Percentiles rank a stretch among this genome's conserved stretches.
phyloP scores from a whole-genome alignment of 2,113 vertebrate species.

The Tauraco erythrolophus region DNA sequence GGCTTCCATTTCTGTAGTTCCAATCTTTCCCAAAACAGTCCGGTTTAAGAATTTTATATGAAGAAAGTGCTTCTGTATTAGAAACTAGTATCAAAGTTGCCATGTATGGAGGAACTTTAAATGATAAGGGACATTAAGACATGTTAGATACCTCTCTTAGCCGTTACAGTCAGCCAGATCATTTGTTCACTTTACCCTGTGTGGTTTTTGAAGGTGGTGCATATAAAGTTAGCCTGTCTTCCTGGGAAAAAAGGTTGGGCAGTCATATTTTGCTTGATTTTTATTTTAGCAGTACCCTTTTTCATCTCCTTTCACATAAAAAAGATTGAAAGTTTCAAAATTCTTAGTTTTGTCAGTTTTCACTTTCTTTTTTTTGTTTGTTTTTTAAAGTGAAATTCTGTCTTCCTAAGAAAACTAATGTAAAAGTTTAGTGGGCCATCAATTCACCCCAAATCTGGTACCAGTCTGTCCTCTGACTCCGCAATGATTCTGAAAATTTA shows the following conservation, averaged over 20 bases:
- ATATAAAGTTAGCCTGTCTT: background rate
- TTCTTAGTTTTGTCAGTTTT: background rate
- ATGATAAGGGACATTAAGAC: background rate
- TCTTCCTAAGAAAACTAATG: background rate
- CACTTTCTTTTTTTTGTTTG: background rate
- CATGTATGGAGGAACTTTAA: background rate
- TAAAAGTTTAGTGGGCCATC: background rate
- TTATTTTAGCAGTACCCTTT: background rate
- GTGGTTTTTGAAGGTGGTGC: background rate
- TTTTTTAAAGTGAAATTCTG: background rate
- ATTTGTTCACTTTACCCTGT: background rate
- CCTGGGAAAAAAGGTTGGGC: background rate
- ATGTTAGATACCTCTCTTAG: background rate
- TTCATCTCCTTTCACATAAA: background rate
- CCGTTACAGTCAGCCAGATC: background rate
- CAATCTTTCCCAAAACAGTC: background rate
- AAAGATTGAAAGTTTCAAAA: background rate
- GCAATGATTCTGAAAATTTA: background rate
- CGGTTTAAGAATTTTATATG: background rate
- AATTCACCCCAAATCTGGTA: background rate
- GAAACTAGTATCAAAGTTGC: background rate
- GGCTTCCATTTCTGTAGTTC: background rate
- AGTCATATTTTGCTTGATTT: background rate
- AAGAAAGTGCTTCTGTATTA: background rate
- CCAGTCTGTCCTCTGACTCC: background rate